These are phyloP conservation scores for Rhingia campestris DNA, from an alignment of 2,888 invertebrate species.

Conservation along the genomic window DNA sequence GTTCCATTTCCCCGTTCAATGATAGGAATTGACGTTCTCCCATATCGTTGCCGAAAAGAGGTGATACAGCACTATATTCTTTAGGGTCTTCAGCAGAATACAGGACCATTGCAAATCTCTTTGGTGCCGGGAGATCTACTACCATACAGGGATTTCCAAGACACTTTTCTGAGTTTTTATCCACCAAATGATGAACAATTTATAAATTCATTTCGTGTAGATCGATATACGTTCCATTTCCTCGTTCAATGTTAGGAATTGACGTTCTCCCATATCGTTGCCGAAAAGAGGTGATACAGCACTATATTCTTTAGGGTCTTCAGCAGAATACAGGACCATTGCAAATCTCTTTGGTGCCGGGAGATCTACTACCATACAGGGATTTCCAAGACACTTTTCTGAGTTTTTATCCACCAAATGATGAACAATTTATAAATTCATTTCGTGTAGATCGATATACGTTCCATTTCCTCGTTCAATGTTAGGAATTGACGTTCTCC, in stretches of 20 bases:
- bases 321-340: slow-evolving; percentile 14
- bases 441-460: slow-evolving; percentile 16
- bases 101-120: slow-evolving; percentile 12
- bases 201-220: slow-evolving; percentile 11
- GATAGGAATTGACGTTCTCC: slow-evolving; percentile 17
- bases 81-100: slow-evolving; percentile 20
- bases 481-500: slow-evolving; percentile 17
- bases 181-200: neutral
- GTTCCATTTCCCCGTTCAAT: slow-evolving; percentile 5
- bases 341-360: slow-evolving; percentile 23
- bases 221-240: slow-evolving; percentile 10
- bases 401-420: too few relatives aligned
- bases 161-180: too few relatives aligned
- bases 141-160: too few relatives aligned
- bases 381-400: too few relatives aligned
- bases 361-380: slow-evolving; percentile 19
- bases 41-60: slow-evolving; percentile 9
- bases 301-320: slow-evolving; percentile 18
- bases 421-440: neutral
- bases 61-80: slow-evolving; percentile 10
- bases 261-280: slow-evolving; percentile 21
- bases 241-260: slow-evolving; percentile 7
- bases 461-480: slow-evolving; percentile 7
- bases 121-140: slow-evolving; percentile 23
- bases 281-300: slow-evolving; percentile 2